A percentile compares a stretch with the other conserved stretches of the same genome.
These are phyloP conservation scores for Gulo gulo DNA, from an alignment of 2,113 vertebrate genomes.

Conservation along the genomic window DNA sequence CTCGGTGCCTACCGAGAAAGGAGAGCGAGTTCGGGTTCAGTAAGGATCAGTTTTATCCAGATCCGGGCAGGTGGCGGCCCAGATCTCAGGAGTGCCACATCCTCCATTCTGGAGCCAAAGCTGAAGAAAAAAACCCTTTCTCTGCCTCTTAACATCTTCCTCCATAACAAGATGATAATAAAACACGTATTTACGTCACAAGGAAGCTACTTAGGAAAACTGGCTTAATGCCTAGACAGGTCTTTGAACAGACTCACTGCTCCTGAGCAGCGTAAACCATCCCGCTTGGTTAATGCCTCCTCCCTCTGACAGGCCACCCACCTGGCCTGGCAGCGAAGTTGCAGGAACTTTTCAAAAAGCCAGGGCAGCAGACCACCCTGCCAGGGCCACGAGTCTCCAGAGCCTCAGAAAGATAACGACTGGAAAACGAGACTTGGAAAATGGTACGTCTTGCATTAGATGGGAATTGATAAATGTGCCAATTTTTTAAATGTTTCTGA, in stretches of 20 bases:
- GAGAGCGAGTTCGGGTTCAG: background rate
- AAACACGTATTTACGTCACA: background rate
- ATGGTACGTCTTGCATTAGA: background rate
- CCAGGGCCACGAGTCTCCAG: background rate
- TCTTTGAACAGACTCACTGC: background rate
- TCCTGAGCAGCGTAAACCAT: background rate
- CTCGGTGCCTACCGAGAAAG: background rate
- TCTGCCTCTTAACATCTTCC: background rate
- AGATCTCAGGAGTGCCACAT: too few relatives aligned
- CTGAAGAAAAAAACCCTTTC: background rate
- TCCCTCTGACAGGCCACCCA: background rate
- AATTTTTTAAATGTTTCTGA: background rate
- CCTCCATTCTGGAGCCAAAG: background rate
- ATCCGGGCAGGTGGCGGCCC: fast-evolving
- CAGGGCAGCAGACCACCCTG: background rate
- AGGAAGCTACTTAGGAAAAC: background rate
- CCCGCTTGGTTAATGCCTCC: too few relatives aligned
- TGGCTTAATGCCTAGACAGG: background rate
- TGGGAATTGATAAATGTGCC: background rate
- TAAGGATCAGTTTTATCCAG: background rate
- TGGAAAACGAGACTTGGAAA: background rate
- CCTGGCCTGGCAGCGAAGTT: background rate
- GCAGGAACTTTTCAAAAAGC: background rate
- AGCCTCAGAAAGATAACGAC: background rate
- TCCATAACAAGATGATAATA: background rate